Evolutionary conservation across 2,113 vertebrate genomes (phyloP).

Genomic region (Syngnathus floridae): DNA sequence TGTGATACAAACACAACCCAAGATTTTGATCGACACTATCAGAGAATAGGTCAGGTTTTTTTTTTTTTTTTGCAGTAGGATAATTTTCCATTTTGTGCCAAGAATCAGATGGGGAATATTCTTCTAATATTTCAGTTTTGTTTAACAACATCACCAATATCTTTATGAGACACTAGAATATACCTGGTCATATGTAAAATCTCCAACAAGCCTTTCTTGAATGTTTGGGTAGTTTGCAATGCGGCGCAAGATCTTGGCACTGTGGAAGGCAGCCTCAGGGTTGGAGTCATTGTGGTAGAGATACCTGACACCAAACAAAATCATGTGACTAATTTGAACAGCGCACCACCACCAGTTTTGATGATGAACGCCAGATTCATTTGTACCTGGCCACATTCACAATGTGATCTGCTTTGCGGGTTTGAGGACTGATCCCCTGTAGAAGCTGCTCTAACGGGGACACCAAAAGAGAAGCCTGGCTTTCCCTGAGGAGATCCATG

Average conservation of each 20-base stretch:
- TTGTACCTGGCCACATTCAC: slow-evolving; percentile 88
- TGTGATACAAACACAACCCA: neutral
- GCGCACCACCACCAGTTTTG: neutral
- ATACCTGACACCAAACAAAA: slow-evolving; percentile 71
- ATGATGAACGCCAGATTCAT: neutral
- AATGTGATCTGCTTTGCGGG: slow-evolving; percentile 88
- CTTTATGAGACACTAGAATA: neutral
- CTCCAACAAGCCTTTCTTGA: slow-evolving; percentile 88
- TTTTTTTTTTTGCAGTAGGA: neutral
- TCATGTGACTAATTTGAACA: neutral
- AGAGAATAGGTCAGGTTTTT: neutral
- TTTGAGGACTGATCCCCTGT: slow-evolving; percentile 92
- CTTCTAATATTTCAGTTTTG: neutral
- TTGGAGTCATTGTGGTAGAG: slow-evolving; percentile 88
- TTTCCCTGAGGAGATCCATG: slow-evolving; percentile 92
- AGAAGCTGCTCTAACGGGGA: slow-evolving; percentile 90
- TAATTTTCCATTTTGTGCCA: neutral
- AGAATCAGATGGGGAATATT: neutral
- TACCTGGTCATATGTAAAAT: slow-evolving; percentile 95
- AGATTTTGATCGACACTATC: neutral
- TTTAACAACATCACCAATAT: neutral
- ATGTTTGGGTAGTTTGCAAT: slow-evolving; percentile 92
- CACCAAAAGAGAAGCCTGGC: slow-evolving; percentile 87
- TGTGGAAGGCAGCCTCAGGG: slow-evolving; percentile 89
- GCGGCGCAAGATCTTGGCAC: slow-evolving; percentile 89